Base-by-base conservation (phyloP, 2,888 invertebrate species). In the Ryuthela nishihirai region DNA sequence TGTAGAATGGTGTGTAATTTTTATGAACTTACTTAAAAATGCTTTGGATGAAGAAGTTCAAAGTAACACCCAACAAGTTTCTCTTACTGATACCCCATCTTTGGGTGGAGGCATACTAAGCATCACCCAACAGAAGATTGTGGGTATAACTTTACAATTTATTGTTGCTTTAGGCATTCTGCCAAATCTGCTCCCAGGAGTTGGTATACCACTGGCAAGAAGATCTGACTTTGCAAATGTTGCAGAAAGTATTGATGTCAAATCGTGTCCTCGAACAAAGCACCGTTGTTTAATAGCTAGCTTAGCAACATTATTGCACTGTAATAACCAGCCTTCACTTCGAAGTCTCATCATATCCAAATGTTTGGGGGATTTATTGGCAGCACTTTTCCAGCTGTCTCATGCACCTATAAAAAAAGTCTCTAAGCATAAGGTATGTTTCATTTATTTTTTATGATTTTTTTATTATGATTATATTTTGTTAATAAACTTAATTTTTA, bases 161-260 rank as follows among this genome's bases (percentile, higher is more conserved):
- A 70, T 84, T 38, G 75, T 82, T 21, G 81, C 80, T 32, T 74
- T 87, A 56, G 87, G 87, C 40, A 77, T 88, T 54, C 77, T 81
- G 56, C 81, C 82, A 12, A 81, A 82, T 70, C 73, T 88, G 25
- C 75, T 83, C 65, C 81, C 82, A 25, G 85, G 84, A 1, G 74
- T 85, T 39, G 85, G 85, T 25, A 73, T 83, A 59, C 76, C 77
- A n/a, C 21, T 52, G 10, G 39, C 38, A n/a, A 50, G 38, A 24
- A 24, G 52, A 17, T 34, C 43, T 9, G 45, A 52, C 24, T 44
- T 52, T 52, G 46, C 50, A 4, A 47, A 46, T 7, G 34, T 58
- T 24, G 45, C 52, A 26, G 46, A 50, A 25, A 26, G 47, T 17
- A 42, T 52, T 29, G 25, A 38, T 5, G 36, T 34, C 25, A 46